phyloP scores from a whole-genome alignment of 2,888 invertebrate genomes.

The Stenchaetothrips biformis region DNA sequence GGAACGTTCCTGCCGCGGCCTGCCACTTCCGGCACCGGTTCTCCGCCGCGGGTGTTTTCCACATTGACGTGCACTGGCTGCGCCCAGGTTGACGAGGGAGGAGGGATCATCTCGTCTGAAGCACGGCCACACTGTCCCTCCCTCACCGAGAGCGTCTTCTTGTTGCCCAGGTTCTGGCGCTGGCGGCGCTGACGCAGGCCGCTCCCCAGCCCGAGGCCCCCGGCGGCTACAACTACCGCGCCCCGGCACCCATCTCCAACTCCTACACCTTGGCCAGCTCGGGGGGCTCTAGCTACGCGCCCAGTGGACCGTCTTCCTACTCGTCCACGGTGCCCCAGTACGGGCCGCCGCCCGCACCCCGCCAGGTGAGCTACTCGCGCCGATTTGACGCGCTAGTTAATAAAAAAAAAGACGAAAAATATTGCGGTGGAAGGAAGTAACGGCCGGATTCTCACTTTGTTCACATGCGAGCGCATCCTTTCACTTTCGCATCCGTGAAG shows the following conservation, averaged over 20 bases:
- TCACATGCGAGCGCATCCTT: no score
- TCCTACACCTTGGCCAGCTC: slow-evolving; percentile 32
- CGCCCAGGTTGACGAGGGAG: no score
- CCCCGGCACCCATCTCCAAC: slow-evolving; percentile 36
- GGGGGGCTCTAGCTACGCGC: slow-evolving; percentile 32
- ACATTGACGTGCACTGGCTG: no score
- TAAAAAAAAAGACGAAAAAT: background rate
- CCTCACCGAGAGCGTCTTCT: background rate
- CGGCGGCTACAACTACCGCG: slow-evolving; percentile 39
- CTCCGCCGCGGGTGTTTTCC: no score
- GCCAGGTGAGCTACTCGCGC: slow-evolving; percentile 31
- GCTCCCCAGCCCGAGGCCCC: slow-evolving; percentile 38
- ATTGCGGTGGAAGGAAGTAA: no score
- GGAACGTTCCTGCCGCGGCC: no score
- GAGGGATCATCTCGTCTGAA: background rate
- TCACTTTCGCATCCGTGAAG: no score
- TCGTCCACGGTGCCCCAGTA: background rate
- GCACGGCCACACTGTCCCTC: background rate
- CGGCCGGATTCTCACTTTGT: no score
- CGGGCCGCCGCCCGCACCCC: slow-evolving; percentile 29
- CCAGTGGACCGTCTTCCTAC: slow-evolving; percentile 35
- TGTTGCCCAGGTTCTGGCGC: background rate
- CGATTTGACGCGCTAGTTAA: background rate
- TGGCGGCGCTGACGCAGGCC: slow-evolving; percentile 39
- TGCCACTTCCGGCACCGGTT: no score